Conservation (phyloP, 2,113 vertebrate species). For the Ageneiosus marmoratus region DNA sequence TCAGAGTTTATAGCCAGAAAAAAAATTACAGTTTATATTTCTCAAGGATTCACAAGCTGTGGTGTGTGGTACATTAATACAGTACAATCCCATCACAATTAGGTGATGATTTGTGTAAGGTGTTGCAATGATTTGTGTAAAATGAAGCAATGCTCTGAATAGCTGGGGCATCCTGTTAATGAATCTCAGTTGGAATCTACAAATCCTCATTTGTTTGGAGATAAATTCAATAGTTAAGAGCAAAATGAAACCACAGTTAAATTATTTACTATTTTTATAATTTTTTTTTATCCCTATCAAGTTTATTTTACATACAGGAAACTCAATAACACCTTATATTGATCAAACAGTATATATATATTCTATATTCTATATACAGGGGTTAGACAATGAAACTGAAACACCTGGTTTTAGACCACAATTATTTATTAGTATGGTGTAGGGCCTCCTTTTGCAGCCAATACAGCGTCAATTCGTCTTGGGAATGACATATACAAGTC, state of each 20-base stretch:
- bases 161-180: neutral
- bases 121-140: neutral
- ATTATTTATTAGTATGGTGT: too few relatives aligned
- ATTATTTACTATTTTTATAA: neutral
- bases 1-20: neutral
- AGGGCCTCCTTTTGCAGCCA: too few relatives aligned
- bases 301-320: neutral
- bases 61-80: neutral
- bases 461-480: too few relatives aligned
- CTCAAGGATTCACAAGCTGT: neutral
- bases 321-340: neutral
- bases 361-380: too few relatives aligned
- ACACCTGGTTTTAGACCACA: too few relatives aligned
- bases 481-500: too few relatives aligned
- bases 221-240: neutral
- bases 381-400: too few relatives aligned
- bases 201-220: neutral
- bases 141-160: neutral
- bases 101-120: neutral
- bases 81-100: neutral
- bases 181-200: neutral
- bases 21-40: slow-evolving; percentile 2
- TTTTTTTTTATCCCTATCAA: neutral
- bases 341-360: too few relatives aligned
- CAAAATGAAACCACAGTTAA: neutral